Evolutionary conservation across 2,113 vertebrate genomes (phyloP), one percentile per base, ranked within the genome.

Genomic region (Pollimyrus isidori): DNA sequence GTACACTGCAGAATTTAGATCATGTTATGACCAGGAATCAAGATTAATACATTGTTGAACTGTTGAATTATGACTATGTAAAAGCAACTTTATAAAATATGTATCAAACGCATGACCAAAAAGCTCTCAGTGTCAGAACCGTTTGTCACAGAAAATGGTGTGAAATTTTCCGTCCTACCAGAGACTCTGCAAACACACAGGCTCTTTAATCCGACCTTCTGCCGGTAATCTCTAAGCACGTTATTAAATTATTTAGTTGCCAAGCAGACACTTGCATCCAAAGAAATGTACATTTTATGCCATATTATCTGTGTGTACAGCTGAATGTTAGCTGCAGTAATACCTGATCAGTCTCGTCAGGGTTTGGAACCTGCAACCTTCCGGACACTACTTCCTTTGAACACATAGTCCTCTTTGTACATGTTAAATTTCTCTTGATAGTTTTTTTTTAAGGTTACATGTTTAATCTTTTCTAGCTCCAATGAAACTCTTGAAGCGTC

Each of bases 201-300:
- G 17, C 50, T 53, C 49, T 53, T 53, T 35, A 87, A 87, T 87
- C 85, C 48, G 11, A n/a, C 48, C 84, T 52, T 52, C 10, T 13
- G 13, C 85, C 19, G 85, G 13, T 87, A 87, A 87, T 87, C 85
- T 15, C 26, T 35, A 56, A 35, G 30, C 11, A 56, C 17, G 1
- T 87, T 87, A 87, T 87, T 87, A 56, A 52, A 87, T 53, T 21
- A 87, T 87, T 87, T 87, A 87, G 49, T 39, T 87, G 85, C 49
- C 50, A 87, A 87, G 85, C 50, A 87, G 48, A 39, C 15, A n/a
- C 50, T 56, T 86, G 48, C 85, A 53, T 86, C 6, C 85, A 52
- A 35, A 86, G 85, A 52, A 26, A 53, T 87, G 50, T 56, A 53
- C 50, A 87, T 56, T 13, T 35, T 17, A 35, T 87, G 50, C 1